Base-by-base conservation (phyloP, 2,888 invertebrate species). In the Merodon equestris region DNA sequence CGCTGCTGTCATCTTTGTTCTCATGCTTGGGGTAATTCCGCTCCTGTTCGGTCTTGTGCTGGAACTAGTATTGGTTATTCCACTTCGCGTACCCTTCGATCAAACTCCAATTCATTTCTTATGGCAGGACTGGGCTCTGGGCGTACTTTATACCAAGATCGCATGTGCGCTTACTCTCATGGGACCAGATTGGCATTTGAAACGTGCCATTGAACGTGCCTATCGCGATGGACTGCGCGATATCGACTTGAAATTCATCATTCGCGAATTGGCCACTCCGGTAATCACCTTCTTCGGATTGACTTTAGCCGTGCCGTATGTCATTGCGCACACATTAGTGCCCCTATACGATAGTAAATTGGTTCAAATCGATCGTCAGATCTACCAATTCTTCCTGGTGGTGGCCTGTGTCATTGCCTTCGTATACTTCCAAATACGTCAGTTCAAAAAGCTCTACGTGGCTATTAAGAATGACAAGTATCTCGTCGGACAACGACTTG, bases 401-500 rank as follows among this genome's bases (percentile, higher is more conserved):
- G 90, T 94, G 19, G 91, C 92, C 56, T 89, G 94, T 63, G 90
- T 94, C 57, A 89, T 92, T 58, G 91, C 92, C 56, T 91, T 97
- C 82, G 90, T 96, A 64, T 91, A 92, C 81, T 94, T 97, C 85
- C 96, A 99, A 91, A 93, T 97, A 68, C 93, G 95, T 66, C 98
- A 99, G 88, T 97, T 99, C 90, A 94, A 93, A 85, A 95, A 96
- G 85, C 90, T 99, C 14, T 98, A 98, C 88, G 97, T 98, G 87
- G 98, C 98, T 89, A 99, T 99, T 86, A 98, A 98, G 90, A 99
- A 99, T 90, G 99, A 99, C 90, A 99, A 98, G 90, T 98, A 99
- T 90, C 92, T 99, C 54, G 98, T 99, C 12, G 99, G 99, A 0
- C 96, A 97, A 85, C 91, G 98, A 83, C 91, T 99, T 82, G 98